Percentiles rank a stretch among this genome's conserved stretches.
phyloP scores from a whole-genome alignment of 2,797 vertebrate species.

The Sardinella longiceps region DNA sequence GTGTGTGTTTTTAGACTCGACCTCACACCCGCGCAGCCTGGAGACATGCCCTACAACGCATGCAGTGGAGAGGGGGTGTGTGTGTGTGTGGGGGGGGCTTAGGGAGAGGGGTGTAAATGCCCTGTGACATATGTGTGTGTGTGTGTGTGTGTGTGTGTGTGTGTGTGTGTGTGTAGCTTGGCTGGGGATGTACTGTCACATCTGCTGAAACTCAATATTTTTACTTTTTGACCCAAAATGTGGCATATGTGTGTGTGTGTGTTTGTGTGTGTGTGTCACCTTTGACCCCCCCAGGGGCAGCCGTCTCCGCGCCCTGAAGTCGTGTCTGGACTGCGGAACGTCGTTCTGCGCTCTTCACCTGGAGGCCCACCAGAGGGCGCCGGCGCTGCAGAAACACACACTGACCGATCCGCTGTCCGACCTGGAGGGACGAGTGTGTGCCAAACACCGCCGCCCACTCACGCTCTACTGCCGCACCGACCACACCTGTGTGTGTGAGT shows the following conservation, averaged over 20 bases:
- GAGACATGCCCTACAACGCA: too few relatives aligned
- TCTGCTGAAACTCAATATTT: too few relatives aligned
- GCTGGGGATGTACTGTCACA: background rate
- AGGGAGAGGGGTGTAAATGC: too few relatives aligned
- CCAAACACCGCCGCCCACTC: conserved; percentile 54
- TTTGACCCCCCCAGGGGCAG: background rate
- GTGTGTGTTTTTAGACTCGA: background rate
- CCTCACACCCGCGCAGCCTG: too few relatives aligned
- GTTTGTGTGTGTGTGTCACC: too few relatives aligned
- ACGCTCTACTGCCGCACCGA: conserved; percentile 64
- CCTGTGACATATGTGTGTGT: background rate
- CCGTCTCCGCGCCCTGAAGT: conserved; percentile 53
- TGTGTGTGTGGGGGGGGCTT: too few relatives aligned
- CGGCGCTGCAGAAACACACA: conserved; percentile 63
- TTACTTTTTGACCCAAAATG: too few relatives aligned
- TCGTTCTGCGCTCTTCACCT: conserved; percentile 66
- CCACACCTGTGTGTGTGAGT: conserved; percentile 54
- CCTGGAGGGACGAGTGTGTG: conserved; percentile 62
- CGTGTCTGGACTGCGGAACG: conserved; percentile 64
- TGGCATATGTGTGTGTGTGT: background rate
- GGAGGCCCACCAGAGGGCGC: conserved; percentile 56
- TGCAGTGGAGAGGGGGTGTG: background rate
- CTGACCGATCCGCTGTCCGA: conserved; percentile 61
- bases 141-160: background rate
- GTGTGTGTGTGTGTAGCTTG: background rate